Conservation (phyloP, 2,113 vertebrate genomes). For the Spermophilus dauricus region DNA sequence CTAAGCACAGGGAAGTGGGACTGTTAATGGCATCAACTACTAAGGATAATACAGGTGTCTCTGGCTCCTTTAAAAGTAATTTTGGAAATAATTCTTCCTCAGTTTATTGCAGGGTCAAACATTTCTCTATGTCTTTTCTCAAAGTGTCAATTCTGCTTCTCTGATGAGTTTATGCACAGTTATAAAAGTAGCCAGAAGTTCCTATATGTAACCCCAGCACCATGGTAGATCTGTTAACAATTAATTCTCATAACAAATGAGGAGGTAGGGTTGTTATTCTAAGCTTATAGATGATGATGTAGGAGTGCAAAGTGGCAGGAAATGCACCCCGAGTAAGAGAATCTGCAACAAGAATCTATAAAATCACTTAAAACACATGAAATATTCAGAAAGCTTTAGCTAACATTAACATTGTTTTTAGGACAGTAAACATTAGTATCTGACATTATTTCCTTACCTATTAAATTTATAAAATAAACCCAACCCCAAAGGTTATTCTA, state of each 20-base stretch:
- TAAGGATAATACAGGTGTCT: neutral
- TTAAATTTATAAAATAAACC: neutral
- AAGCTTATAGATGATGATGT: neutral
- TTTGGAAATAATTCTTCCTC: neutral
- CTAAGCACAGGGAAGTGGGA: neutral
- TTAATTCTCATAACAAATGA: neutral
- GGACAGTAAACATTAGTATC: neutral
- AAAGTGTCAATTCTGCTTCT: neutral
- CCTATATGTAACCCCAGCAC: neutral
- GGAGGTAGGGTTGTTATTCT: neutral
- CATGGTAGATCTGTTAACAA: neutral
- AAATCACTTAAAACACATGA: too few species aligned
- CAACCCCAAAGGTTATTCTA: neutral
- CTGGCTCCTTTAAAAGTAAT: neutral
- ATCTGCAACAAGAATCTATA: neutral
- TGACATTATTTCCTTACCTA: neutral
- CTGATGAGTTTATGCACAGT: neutral
- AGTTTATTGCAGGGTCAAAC: neutral
- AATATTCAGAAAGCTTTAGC: too few species aligned
- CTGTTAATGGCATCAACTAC: neutral
- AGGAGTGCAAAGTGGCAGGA: rapidly evolving
- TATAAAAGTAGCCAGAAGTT: neutral
- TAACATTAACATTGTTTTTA: neutral
- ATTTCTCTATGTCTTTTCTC: neutral
- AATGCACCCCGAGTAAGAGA: neutral